Evolutionary conservation across 2,113 vertebrate genomes (phyloP), one percentile per base, ranked within the genome.

Genomic region (Prionailurus bengalensis): DNA sequence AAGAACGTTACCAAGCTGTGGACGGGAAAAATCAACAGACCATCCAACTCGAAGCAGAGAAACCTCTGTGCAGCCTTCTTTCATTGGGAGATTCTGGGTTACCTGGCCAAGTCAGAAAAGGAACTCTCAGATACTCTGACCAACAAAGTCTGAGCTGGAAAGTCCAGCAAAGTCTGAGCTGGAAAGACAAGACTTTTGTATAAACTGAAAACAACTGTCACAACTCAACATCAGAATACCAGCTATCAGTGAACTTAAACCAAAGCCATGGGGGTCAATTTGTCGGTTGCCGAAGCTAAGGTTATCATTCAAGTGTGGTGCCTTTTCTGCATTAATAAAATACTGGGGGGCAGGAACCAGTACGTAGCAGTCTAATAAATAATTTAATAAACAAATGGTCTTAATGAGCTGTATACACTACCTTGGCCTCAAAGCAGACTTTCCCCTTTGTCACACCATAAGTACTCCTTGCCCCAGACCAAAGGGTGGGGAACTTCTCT

Each of bases 401-500:
- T 58, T 39, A 29, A 92, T 13, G 17, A 97, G 31, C 45, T 70
- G 29, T 1, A 42, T 0, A 55, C 12, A 97, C 68, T 87, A 99
- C 99, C 99, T 99, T 99, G 66, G 99, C 99, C 97, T 99, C 99
- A 95, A 99, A 99, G 95, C 99, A 99, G 91, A 99, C 98, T 95
- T 98, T 99, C 81, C 99, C 99, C 53, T 97, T 98, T 65, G 97
- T 98, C 87, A 99, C 98, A 29, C 99, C 99, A 0, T 99, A 99
- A 55, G 99, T 99, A 96, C 99, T 98, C 89, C 99, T 98, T 31
- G 99, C 99, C 7, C 99, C 99, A 0, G 99, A 99, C 99, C 99
- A 99, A 74, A 99, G 98, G 3, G 99, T 98, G 5, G 99, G 99
- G 83, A 99, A 99, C 63, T 98, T 99, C 94, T 99, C 99, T 87